Evolutionary conservation across 2,888 invertebrate genomes (phyloP), one percentile per base, ranked within the genome.

Genomic region (Euplagia quadripunctaria): DNA sequence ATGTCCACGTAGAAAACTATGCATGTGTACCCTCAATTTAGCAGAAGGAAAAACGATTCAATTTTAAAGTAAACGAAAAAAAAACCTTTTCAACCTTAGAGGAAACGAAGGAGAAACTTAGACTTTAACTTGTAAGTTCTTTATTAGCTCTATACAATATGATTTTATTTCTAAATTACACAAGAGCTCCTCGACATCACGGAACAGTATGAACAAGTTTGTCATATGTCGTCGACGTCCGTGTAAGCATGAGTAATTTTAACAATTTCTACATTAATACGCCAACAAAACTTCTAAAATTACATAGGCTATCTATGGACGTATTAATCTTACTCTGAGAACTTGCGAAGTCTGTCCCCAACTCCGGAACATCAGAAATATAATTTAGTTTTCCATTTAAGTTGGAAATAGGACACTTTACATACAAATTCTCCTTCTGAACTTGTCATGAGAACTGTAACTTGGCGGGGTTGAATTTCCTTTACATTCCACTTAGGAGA

Each of bases 311-410:
- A 82, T 77, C 76, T 77, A 81, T 80, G 72, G 73, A 79, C 74
- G 69, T 85, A 85, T 83, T 83, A 81, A 85, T 83, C 81, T 83
- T 83, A 81, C 75, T 85, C 81, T 42, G 31, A 63, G 75, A 83
- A 79, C 81, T 82, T 76, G 69, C 75, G 42, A 80, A 82, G 83
- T 79, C 81, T 78, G 79, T 76, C 76, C 84, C 69, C 75, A 82
- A 77, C 76, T 75, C 76, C 74, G 81, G 69, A 78, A 85, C 79
- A 83, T 81, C 84, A 81, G 85, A 84, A 84, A 85, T 84, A 84
- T 84, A 84, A 84, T 85, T 84, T 83, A 85, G 85, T 84, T 85
- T 84, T 83, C 84, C 82, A 85, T 84, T 84, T 83, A 85, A 83
- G 80, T 84, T 84, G 64, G 84, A 76, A 84, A 84, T 80, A 76